These are phyloP conservation scores for Cacajao melanocephalus DNA, from an alignment of 2,797 vertebrate species.

Conservation along the genomic window DNA sequence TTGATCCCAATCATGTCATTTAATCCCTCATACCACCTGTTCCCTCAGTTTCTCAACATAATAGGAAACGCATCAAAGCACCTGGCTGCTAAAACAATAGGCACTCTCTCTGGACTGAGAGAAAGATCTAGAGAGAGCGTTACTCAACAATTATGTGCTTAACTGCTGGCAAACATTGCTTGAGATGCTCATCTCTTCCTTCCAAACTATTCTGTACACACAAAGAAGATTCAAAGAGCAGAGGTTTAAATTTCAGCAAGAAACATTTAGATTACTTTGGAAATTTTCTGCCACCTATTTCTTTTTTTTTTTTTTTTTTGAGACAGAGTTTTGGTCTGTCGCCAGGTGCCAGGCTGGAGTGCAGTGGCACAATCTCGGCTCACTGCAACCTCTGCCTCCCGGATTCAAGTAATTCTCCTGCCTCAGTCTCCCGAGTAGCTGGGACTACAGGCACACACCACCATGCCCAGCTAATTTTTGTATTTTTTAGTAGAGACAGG, in stretches of 20 bases:
- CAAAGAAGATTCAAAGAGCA: constrained; percentile 21
- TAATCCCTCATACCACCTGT: constrained; percentile 53
- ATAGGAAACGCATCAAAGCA: constrained; percentile 47
- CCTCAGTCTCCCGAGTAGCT: too few relatives aligned
- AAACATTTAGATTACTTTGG: neutral
- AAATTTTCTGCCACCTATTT: neutral
- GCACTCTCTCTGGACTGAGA: neutral
- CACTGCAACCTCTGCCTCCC: too few relatives aligned
- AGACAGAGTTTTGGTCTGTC: too few relatives aligned
- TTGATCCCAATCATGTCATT: constrained; percentile 26
- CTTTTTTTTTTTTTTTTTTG: neutral
- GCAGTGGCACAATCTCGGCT: too few relatives aligned
- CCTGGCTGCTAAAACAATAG: constrained; percentile 42
- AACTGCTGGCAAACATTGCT: neutral
- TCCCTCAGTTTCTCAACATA: constrained; percentile 30
- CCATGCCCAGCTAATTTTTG: too few relatives aligned
- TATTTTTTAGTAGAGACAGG: too few relatives aligned
- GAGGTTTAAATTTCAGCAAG: constrained; percentile 30
- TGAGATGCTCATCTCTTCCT: neutral
- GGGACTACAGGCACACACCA: too few relatives aligned
- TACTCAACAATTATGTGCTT: neutral
- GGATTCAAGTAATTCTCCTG: too few relatives aligned
- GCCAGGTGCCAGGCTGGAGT: too few relatives aligned
- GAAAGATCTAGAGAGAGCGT: neutral
- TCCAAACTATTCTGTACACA: neutral